A percentile compares a stretch with the other conserved stretches of the same genome.
These are phyloP conservation scores for Aurelia coerulea DNA, from an alignment of 30 jellyfish, hydroid and myxozoan genomes.

Conservation along the genomic window DNA sequence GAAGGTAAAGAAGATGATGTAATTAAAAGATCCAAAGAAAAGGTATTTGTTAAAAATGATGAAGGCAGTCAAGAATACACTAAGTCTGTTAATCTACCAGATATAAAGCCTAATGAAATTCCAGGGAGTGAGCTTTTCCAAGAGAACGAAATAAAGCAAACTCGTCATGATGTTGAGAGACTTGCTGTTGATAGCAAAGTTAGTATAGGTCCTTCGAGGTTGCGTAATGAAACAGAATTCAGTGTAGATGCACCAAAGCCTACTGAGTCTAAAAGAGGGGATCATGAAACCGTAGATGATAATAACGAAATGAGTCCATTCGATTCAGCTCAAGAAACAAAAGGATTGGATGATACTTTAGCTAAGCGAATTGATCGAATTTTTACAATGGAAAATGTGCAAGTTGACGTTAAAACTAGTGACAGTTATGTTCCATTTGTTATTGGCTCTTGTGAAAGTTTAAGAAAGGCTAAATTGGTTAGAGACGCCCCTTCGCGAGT, in stretches of 20 bases:
- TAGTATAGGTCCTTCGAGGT: neutral
- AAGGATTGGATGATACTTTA: no score
- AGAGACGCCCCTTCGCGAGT: neutral
- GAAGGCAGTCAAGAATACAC: no score
- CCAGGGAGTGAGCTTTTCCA: neutral
- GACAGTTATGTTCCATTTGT: constrained; percentile 22
- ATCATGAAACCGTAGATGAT: no score
- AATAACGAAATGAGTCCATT: neutral
- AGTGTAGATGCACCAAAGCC: no score
- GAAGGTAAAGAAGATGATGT: no score
- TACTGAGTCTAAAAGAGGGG: no score
- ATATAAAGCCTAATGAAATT: neutral
- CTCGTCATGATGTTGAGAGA: neutral
- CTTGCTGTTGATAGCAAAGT: neutral
- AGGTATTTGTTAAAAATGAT: no score
- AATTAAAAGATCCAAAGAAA: no score
- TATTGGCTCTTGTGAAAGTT: neutral
- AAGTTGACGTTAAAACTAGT: constrained; percentile 33
- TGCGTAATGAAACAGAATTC: no score
- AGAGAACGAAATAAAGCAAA: neutral
- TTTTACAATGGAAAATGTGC: constrained; percentile 18
- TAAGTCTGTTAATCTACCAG: no score
- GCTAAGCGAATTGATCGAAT: neutral
- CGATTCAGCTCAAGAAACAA: neutral
- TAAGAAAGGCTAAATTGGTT: neutral